These are phyloP conservation scores for Lepidurus arcticus DNA, from an alignment of 1,140 invertebrate genomes.

Conservation along the genomic window DNA sequence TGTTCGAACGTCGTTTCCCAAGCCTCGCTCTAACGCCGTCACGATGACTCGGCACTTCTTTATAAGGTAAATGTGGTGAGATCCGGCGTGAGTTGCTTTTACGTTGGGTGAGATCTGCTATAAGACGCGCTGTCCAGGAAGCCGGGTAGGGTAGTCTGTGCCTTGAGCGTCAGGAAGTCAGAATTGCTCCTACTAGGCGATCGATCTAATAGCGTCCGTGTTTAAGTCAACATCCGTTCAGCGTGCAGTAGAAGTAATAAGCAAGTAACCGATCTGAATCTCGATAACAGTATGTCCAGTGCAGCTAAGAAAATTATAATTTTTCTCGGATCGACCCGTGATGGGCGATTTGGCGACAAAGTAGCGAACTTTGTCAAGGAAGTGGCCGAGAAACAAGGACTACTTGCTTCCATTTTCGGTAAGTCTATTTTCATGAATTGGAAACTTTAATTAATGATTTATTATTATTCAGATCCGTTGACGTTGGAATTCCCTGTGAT, in stretches of 20 bases:
- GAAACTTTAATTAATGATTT: not conserved
- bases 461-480: conserved; percentile 43
- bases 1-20: not conserved
- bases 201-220: not conserved
- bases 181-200: not conserved
- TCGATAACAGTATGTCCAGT: not conserved
- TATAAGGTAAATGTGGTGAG: not conserved
- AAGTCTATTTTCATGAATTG: conserved; percentile 7
- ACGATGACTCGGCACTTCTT: not conserved
- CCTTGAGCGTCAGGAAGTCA: not conserved
- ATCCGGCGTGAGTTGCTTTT: not conserved
- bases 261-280: not conserved
- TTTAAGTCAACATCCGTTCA: not conserved
- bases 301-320: conserved; percentile 29
- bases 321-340: conserved; percentile 39
- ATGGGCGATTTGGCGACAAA: conserved; percentile 37
- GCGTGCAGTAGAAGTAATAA: not conserved
- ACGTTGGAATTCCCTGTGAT: conserved; percentile 44
- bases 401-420: conserved; percentile 38
- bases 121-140: not conserved
- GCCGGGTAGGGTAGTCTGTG: not conserved
- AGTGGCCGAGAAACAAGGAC: conserved; percentile 38
- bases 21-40: not conserved
- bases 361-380: conserved; percentile 40
- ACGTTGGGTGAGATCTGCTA: not conserved